Conservation (phyloP, 2,888 invertebrate genomes). For the Acronicta alni region DNA sequence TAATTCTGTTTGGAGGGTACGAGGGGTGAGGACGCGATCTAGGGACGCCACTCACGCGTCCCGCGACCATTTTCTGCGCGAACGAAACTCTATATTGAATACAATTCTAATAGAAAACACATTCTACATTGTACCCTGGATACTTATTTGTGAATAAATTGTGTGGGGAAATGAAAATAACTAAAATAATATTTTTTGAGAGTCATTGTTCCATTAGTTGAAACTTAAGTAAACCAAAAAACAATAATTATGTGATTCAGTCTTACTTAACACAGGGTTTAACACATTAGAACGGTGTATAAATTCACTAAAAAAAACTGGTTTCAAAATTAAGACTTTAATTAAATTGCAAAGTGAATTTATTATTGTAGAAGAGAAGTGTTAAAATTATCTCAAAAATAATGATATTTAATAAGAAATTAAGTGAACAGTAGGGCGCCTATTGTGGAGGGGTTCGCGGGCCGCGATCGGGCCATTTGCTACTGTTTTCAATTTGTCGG, state of each 20-base stretch:
- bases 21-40: slow-evolving; percentile 34
- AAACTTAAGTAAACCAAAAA: neutral
- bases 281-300: too few relatives aligned
- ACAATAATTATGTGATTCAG: neutral
- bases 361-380: neutral
- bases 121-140: slow-evolving; percentile 46
- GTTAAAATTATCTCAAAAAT: neutral
- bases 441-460: slow-evolving; percentile 67
- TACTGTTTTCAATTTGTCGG: slow-evolving; percentile 84
- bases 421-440: slow-evolving; percentile 45
- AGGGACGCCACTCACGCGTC: slow-evolving; percentile 70
- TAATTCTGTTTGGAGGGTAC: slow-evolving; percentile 48
- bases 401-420: slow-evolving; percentile 14
- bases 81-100: slow-evolving; percentile 82
- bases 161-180: neutral
- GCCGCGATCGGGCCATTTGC: slow-evolving; percentile 82
- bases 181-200: neutral
- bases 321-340: neutral
- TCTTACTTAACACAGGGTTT: too few relatives aligned
- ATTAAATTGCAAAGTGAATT: neutral
- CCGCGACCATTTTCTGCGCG: slow-evolving; percentile 82
- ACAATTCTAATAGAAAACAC: slow-evolving; percentile 76
- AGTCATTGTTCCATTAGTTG: neutral
- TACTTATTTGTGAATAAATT: slow-evolving; percentile 31
- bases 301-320: neutral